Base-by-base conservation (phyloP, 2,888 invertebrate genomes). In the Dione vanillae region DNA sequence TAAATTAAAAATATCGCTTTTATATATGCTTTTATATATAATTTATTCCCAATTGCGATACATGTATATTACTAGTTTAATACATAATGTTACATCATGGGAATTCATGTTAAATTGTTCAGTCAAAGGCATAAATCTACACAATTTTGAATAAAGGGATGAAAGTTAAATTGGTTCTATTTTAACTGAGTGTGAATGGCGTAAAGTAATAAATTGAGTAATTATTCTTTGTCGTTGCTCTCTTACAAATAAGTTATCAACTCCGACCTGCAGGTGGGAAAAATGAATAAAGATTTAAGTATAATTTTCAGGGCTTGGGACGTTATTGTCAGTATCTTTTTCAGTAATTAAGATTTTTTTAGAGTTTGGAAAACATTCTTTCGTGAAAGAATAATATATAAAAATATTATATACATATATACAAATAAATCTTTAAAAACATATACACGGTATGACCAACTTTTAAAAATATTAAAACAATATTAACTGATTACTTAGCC, bases 171-270 rank as follows among this genome's bases (percentile, higher is more conserved):
- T 83, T 83, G 79, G 75, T 79, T 82, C 82, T 78, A 83, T 85
- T 86, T 85, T 83, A 85, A 82, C 81, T 78, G 78, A 78, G 75
- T 75, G 75, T 75, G 72, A 72, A 65, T 70, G 76, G 77, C 40
- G 61, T 68, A 80, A 82, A 83, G 87, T 84, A 83, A 90, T 89
- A 88, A 90, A 89, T 89, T 89, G 89, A 87, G 88, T 89, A 88
- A 89, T 90, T 90, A 89, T 85, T 83, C 82, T 62, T 54, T 68
- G 54, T 49, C 51, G 51, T 16, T 40, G 47, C 37, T 49, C 64
- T 51, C 51, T 49, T 51, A 49, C 40, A 49, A 64, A 40, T 64
- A 37, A 19, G 64, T 64, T 51, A 40, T 51, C 64, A 64, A 64
- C 37, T 19, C 64, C 20, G 37, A 64, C 49, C 64, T 64, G 64